Evolutionary conservation across 2,797 vertebrate species (phyloP).

Genomic region (Thamnophis elegans): DNA sequence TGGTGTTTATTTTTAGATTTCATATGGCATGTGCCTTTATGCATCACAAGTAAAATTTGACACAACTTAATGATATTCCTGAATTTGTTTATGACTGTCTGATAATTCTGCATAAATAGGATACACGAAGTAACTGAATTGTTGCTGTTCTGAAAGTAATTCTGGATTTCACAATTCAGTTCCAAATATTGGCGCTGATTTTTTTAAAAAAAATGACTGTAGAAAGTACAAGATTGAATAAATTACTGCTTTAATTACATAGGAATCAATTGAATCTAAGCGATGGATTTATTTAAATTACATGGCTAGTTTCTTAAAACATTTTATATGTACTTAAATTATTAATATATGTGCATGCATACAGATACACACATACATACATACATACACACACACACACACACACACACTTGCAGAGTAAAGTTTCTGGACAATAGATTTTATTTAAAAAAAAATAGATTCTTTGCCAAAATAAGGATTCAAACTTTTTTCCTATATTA

Average conservation of each 20-base stretch:
- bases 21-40: background rate
- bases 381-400: background rate
- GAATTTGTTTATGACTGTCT: background rate
- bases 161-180: background rate
- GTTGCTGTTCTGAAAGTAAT: background rate
- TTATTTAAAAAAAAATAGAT: background rate
- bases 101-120: background rate
- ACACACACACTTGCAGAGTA: background rate
- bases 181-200: background rate
- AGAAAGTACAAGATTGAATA: background rate
- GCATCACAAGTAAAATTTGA: background rate
- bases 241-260: background rate
- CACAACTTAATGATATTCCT: background rate
- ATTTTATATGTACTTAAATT: background rate
- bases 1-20: background rate
- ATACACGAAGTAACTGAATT: background rate
- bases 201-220: background rate
- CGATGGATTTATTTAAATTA: background rate
- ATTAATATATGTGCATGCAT: background rate
- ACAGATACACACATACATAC: background rate
- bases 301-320: background rate
- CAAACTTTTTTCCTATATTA: background rate
- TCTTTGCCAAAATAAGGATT: background rate
- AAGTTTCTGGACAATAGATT: background rate
- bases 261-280: background rate